A percentile compares a stretch with the other conserved stretches of the same genome.
These are phyloP conservation scores for Ceratosolen fusciceps DNA, from an alignment of 1,140 invertebrate genomes.

Conservation along the genomic window DNA sequence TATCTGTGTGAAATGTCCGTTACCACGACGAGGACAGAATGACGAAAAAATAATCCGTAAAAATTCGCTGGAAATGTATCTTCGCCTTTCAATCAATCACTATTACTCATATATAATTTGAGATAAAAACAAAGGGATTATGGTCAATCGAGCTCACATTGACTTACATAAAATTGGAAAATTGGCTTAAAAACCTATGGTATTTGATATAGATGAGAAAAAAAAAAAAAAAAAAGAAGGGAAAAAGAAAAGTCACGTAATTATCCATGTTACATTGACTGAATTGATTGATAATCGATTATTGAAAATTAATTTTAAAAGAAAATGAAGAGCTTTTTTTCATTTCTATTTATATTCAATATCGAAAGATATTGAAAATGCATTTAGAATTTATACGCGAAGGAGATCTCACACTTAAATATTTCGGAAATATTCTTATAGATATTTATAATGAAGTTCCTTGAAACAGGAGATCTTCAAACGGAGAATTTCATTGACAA, in stretches of 20 bases:
- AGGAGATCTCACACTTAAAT: too few species aligned
- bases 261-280: too few species aligned
- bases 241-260: too few species aligned
- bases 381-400: too few species aligned
- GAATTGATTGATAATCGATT: too few species aligned
- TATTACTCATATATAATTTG: background rate
- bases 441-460: too few species aligned
- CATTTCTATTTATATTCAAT: too few species aligned
- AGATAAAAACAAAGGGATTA: too few species aligned
- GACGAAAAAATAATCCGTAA: background rate
- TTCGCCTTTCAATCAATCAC: background rate
- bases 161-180: background rate
- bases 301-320: slow-evolving; percentile 64
- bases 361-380: too few species aligned
- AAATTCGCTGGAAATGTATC: background rate
- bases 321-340: slow-evolving; percentile 5
- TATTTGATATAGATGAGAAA: slow-evolving; percentile 25
- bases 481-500: too few species aligned
- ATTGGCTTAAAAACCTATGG: background rate
- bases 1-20: slow-evolving; percentile 20
- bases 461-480: too few species aligned
- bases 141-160: slow-evolving; percentile 7
- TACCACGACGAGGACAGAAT: background rate
- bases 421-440: too few species aligned
- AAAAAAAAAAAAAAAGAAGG: slow-evolving; percentile 43